Base-by-base conservation (phyloP, 23 tunicate genomes). In the Clavelina lepadiformis region DNA sequence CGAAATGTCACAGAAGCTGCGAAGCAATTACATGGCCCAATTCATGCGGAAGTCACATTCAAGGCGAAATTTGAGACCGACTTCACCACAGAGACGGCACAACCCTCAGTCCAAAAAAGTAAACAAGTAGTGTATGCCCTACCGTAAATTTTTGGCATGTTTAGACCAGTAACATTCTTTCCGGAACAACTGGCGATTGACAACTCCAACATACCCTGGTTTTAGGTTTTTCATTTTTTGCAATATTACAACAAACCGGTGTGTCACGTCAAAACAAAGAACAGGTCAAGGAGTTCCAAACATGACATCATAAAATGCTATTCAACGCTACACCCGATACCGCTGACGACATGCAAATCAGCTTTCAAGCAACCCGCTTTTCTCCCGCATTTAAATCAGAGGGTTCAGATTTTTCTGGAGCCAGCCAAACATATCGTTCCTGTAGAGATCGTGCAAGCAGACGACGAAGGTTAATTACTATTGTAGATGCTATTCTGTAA, bases 231-330 rank as follows among this genome's bases (percentile, higher is more conserved):
- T 34, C 81, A 75, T 47, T 50, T 63, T 50, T 50, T 51, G 27
- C 71, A 71, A 23, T 50, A 63, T n/a, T 75, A 45, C 49, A 51
- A 63, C 50, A 49, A 63, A 35, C 81, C 81, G 3, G 71, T 62
- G 6, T 62, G 71, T 75, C 71, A 75, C 71, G 81, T 75, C 37
- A 75, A 71, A 26, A 46, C 66, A 28, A 57, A 52, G n/a, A 53
- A 0, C 25, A 24, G 38, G n/a, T 56, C 65, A 20, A 38, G 54
- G 21, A 23, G n/a, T 38, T 56, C 65, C 8, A 57, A 60, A 31
- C 44, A 32, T 33, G 35, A 68, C 60, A 50, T 65, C 71, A 38
- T 65, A 8, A 65, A 65, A 7, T 24, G 50, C 71, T 41, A 41
- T 41, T 7, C 29, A 54, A 38, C 53, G 71, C 53, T 41, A 38